Base-by-base conservation (phyloP, 92 coral and sea anemone species). In the Anthopleura xanthogrammica region DNA sequence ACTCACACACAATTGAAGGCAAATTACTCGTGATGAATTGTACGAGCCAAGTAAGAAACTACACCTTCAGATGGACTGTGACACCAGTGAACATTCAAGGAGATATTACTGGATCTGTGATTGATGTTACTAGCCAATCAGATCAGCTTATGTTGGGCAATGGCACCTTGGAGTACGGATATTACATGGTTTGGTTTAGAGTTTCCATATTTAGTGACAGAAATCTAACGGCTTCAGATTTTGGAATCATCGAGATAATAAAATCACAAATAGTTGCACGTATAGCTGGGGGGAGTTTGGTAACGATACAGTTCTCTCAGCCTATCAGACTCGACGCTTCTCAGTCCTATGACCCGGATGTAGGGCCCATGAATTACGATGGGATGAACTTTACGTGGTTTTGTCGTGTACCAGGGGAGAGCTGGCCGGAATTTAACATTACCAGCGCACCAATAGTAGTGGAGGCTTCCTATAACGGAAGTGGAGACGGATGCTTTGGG, bases 281-380 rank as follows among this genome's bases (percentile, higher is more conserved):
- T n/a, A 83, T 88, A 13, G 62, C 72, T n/a, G 91, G 91, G 16
- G 91, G 91, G 41, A 73, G 65, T 16, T 22, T 36, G 5, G 60
- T 79, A 0, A 40, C 72, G 36, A 78, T 23, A 13, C 88, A 85
- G 24, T 79, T 77, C 42, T 79, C 77, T 41, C 75, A 85, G 11
- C 56, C 70, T 10, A 41, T 83, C 52, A 79, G 52, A 43, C 82
- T 89, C 1, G 86, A 89, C n/a, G 92, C 92, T 4, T 89, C 92
- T 10, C 54, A 52, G 42, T 89, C 92, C 2, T 85, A 89, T 72
- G 92, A 89, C 76, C 89, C 92, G 16, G 88, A 81, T 71, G 78
- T 82, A 2, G 86, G 89, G 55, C 29, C 41, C 55, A 65, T 55
- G n/a, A 77, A 76, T 71, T 46, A 78, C 41, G 82, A 78, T 40